These are phyloP conservation scores for Bhutanitis thaidina DNA, from an alignment of 2,888 invertebrate genomes.

Conservation along the genomic window DNA sequence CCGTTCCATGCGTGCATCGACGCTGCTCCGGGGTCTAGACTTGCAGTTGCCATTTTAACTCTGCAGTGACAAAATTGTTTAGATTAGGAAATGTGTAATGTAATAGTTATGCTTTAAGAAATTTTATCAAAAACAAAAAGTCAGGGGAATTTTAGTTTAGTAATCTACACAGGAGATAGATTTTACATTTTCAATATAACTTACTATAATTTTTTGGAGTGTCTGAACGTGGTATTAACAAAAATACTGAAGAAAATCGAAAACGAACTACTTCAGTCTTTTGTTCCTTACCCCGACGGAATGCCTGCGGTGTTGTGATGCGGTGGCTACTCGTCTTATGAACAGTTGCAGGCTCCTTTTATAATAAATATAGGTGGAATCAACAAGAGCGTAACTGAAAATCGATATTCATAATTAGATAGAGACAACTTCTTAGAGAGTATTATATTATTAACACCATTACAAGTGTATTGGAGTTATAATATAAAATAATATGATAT, in stretches of 20 bases:
- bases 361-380: conserved; percentile 21
- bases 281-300: conserved; percentile 25
- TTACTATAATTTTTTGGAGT: too few species aligned
- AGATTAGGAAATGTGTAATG: too few species aligned
- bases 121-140: too few species aligned
- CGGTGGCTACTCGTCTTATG: conserved; percentile 25
- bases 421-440: conserved; percentile 9
- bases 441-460: not conserved
- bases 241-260: conserved; percentile 40
- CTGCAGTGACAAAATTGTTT: not conserved
- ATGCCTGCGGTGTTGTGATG: conserved; percentile 9
- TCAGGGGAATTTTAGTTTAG: too few species aligned
- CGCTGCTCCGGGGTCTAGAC: conserved; percentile 39
- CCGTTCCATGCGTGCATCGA: conserved; percentile 70
- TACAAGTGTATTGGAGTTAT: not conserved
- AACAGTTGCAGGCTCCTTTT: conserved; percentile 17
- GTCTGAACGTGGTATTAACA: not conserved
- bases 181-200: too few species aligned
- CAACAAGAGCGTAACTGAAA: conserved; percentile 1
- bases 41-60: conserved; percentile 26
- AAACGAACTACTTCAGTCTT: conserved; percentile 40
- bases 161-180: too few species aligned
- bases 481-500: not conserved
- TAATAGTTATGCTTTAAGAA: too few species aligned
- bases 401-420: conserved; percentile 34